Conservation (phyloP, 2,797 vertebrate genomes). For the Muscicapa striata region DNA sequence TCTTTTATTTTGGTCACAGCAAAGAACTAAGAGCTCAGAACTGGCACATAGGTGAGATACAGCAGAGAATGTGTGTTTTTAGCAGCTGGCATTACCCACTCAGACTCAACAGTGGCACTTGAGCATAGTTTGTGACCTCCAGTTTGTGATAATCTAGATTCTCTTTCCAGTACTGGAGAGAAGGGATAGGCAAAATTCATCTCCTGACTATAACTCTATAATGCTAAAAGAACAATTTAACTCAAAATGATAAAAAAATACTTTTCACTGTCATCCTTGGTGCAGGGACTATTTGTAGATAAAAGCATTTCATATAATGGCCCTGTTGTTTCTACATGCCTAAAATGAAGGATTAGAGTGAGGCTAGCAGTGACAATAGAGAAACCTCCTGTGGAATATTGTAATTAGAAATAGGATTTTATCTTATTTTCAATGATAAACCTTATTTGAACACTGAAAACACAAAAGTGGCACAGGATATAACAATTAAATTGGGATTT, state of each 20-base stretch:
- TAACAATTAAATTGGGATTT: neutral
- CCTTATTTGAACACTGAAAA: neutral
- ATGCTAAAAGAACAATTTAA: neutral
- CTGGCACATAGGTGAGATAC: neutral
- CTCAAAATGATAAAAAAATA: neutral
- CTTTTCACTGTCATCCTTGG: neutral
- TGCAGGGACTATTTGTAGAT: neutral
- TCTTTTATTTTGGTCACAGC: neutral
- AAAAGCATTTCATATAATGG: neutral
- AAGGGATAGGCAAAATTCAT: neutral
- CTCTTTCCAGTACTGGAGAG: neutral
- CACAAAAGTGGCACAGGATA: neutral
- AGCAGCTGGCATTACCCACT: neutral
- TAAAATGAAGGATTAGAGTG: neutral
- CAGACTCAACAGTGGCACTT: neutral
- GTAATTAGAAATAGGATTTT: neutral
- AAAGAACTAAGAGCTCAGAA: neutral
- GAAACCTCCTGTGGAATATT: neutral
- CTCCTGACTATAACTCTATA: neutral
- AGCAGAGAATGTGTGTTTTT: neutral
- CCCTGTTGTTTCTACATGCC: neutral
- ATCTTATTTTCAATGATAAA: neutral
- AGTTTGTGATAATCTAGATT: neutral
- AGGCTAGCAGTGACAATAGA: neutral
- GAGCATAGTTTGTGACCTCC: neutral